Evolutionary conservation across 1,140 invertebrate genomes (phyloP).

Genomic region (Papilio machaon): DNA sequence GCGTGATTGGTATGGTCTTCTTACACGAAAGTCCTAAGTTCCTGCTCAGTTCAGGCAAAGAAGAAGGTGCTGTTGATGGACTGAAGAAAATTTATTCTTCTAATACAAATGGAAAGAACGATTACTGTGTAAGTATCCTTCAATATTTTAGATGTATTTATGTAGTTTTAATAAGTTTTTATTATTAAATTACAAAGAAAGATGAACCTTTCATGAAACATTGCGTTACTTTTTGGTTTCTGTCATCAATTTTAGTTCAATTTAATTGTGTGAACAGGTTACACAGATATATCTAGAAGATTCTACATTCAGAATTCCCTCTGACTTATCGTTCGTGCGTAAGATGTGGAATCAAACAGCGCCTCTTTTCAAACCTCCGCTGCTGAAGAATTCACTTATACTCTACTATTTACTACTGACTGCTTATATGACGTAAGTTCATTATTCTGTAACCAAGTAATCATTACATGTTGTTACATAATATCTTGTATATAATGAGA

Average conservation of each 20-base stretch:
- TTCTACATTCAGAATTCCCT: background rate
- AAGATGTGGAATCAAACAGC: conserved; percentile 76
- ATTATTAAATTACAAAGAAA: no score
- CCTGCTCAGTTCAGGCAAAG: conserved; percentile 74
- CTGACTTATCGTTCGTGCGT: conserved; percentile 48
- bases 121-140: conserved; percentile 57
- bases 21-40: conserved; percentile 84
- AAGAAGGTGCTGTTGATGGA: conserved; percentile 64
- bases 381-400: conserved; percentile 64
- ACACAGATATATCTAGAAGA: conserved; percentile 58
- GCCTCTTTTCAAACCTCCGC: conserved; percentile 74
- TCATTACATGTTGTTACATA: no score
- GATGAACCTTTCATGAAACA: no score
- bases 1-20: conserved; percentile 81
- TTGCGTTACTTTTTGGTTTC: no score
- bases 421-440: conserved; percentile 70
- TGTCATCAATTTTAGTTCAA: no score
- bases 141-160: background rate
- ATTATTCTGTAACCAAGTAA: background rate
- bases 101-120: conserved; percentile 54
- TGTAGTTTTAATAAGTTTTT: no score
- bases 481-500: no score
- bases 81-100: conserved; percentile 57
- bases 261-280: conserved; percentile 44
- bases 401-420: conserved; percentile 66